Conservation (phyloP, 2,797 vertebrate species). For the Salmo trutta region DNA sequence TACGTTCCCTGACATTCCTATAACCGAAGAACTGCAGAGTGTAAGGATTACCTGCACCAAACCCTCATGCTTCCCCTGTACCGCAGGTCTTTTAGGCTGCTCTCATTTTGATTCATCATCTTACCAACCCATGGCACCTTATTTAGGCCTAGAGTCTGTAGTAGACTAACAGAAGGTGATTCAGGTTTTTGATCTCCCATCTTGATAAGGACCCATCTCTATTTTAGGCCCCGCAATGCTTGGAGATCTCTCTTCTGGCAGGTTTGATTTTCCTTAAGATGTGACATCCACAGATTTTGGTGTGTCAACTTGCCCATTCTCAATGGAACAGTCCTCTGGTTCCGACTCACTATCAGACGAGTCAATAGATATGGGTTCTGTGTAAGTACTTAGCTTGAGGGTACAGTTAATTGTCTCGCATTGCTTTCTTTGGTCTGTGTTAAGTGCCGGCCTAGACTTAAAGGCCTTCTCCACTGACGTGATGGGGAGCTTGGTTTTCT, state of each 20-base stretch:
- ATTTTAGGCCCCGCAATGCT: slow-evolving; percentile 45
- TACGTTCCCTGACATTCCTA: not conserved
- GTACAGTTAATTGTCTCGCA: slow-evolving; percentile 79
- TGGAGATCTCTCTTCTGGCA: slow-evolving; percentile 63
- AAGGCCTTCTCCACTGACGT: slow-evolving; percentile 73
- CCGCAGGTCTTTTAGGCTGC: too few relatives aligned
- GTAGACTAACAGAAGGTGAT: slow-evolving; percentile 48
- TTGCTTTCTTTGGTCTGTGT: slow-evolving; percentile 74
- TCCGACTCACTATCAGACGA: slow-evolving; percentile 75
- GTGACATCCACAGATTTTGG: slow-evolving; percentile 22
- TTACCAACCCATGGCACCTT: slow-evolving; percentile 43
- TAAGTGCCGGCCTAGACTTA: slow-evolving; percentile 49
- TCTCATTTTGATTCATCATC: slow-evolving; percentile 2
- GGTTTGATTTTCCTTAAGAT: slow-evolving; percentile 39
- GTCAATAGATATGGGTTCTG: slow-evolving; percentile 76
- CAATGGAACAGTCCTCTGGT: slow-evolving; percentile 33
- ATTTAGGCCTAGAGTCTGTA: slow-evolving; percentile 1
- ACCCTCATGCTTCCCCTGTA: not conserved
- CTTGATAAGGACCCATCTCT: slow-evolving; percentile 43
- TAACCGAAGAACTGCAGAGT: not conserved
- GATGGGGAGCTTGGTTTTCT: slow-evolving; percentile 67
- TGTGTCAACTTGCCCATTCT: slow-evolving; percentile 41
- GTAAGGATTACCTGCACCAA: not conserved
- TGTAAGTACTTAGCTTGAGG: slow-evolving; percentile 68
- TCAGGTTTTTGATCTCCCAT: slow-evolving; percentile 39